A percentile compares a stretch with the other conserved stretches of the same genome.
These are phyloP conservation scores for Asbolus verrucosus DNA, from an alignment of 1,140 invertebrate genomes.

Conservation along the genomic window DNA sequence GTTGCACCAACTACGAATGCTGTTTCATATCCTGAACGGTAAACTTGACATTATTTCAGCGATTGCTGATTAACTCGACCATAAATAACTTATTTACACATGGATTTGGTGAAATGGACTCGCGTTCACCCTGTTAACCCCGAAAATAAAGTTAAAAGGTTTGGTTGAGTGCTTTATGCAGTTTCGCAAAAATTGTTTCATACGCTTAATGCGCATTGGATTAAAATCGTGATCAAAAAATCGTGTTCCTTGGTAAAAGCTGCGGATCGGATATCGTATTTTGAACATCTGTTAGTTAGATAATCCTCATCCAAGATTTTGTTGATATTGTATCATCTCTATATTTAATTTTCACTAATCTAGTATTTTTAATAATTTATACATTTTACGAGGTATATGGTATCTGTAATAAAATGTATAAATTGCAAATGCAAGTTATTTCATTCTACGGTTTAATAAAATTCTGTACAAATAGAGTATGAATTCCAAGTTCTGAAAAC, in stretches of 20 bases:
- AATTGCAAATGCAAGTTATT: no score
- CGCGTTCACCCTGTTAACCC: background rate
- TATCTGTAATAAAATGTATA: no score
- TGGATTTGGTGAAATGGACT: background rate
- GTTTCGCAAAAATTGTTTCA: constrained; percentile 1
- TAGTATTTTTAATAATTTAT: no score
- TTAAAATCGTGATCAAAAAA: background rate
- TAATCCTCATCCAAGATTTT: no score
- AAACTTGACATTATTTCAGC: constrained; percentile 13
- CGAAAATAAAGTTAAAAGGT: background rate
- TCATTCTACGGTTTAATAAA: no score
- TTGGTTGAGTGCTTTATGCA: background rate
- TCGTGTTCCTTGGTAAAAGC: background rate
- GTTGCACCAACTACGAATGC: constrained; percentile 27
- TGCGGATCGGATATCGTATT: no score
- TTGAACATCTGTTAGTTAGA: no score
- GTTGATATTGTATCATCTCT: no score
- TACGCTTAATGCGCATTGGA: background rate
- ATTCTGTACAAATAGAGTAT: no score
- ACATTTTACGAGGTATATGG: no score
- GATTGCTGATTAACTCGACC: constrained; percentile 10
- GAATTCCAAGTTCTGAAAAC: no score
- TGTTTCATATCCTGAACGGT: constrained; percentile 23
- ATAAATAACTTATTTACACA: background rate
- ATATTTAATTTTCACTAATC: no score